Evolutionary conservation across 2,888 invertebrate genomes (phyloP).

Genomic region (Yponomeuta cagnagella): DNA sequence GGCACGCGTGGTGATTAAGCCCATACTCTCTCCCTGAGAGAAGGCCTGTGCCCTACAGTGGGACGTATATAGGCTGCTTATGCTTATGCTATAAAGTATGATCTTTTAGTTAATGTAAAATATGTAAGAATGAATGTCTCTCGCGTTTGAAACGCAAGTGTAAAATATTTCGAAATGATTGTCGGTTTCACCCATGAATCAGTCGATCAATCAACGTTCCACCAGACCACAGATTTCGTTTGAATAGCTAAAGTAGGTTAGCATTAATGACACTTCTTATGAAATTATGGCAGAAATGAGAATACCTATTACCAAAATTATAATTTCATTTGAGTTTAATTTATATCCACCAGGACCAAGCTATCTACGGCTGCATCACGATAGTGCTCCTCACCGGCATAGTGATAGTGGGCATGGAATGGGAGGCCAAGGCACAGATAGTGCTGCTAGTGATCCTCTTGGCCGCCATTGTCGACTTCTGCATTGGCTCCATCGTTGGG

Average conservation of each 20-base stretch:
- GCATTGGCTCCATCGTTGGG: conserved; percentile 90
- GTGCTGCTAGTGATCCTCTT: conserved; percentile 88
- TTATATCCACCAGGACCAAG: conserved; percentile 75
- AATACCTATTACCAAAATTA: too few species aligned
- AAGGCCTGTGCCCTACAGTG: too few species aligned
- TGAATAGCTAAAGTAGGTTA: too few species aligned
- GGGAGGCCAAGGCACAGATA: conserved; percentile 97
- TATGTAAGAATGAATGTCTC: neutral
- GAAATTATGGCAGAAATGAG: too few species aligned
- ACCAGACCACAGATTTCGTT: too few species aligned
- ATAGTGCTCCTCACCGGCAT: conserved; percentile 88
- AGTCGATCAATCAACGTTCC: too few species aligned
- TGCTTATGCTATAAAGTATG: too few species aligned
- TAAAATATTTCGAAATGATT: neutral
- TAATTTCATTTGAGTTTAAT: neutral
- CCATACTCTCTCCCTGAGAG: too few species aligned
- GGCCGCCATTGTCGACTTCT: conserved; percentile 90
- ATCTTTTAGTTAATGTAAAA: too few species aligned
- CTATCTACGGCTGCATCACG: conserved; percentile 90
- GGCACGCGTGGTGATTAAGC: too few species aligned
- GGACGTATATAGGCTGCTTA: too few species aligned
- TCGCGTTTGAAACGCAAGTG: neutral
- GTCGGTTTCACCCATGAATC: neutral
- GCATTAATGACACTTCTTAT: too few species aligned
- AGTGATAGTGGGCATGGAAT: conserved; percentile 96